Evolutionary conservation across 2,113 vertebrate species (phyloP).

Genomic region (Acanthisitta chloris): DNA sequence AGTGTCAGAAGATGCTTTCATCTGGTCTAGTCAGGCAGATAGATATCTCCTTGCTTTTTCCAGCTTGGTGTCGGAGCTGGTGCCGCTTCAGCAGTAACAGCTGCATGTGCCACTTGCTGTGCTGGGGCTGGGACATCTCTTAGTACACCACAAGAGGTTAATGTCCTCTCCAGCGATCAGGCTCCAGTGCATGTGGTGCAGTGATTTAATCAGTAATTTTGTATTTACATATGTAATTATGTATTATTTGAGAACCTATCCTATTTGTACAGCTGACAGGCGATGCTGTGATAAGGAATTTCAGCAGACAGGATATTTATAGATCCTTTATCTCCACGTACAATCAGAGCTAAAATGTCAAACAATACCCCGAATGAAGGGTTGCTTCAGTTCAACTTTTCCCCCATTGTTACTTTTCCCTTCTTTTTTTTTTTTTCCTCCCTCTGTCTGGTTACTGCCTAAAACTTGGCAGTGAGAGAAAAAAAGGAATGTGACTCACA

Average conservation of each 20-base stretch:
- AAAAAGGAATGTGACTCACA: slow-evolving; percentile 60
- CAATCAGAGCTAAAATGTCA: slow-evolving; percentile 43
- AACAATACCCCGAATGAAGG: slow-evolving; percentile 36
- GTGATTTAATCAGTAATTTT: background rate
- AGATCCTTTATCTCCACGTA: slow-evolving; percentile 35
- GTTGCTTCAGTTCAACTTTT: slow-evolving; percentile 59
- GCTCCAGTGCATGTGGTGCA: background rate
- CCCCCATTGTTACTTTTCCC: slow-evolving; percentile 50
- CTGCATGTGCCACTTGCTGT: background rate
- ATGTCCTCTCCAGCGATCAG: background rate
- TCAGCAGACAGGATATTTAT: slow-evolving; percentile 64
- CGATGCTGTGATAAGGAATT: slow-evolving; percentile 42
- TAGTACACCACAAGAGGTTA: background rate
- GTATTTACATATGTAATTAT: slow-evolving; percentile 30
- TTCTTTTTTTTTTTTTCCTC: background rate
- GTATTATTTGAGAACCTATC: background rate
- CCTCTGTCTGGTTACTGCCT: slow-evolving; percentile 32
- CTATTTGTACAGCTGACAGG: slow-evolving; percentile 57
- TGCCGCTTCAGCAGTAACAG: background rate
- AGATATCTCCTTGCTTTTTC: background rate
- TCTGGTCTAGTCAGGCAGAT: background rate
- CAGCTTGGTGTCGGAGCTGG: background rate
- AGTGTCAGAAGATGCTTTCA: slow-evolving; percentile 24
- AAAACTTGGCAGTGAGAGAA: slow-evolving; percentile 55
- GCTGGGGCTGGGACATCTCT: background rate